A percentile compares a stretch with the other conserved stretches of the same genome.
Evolutionary conservation across 2,113 vertebrate genomes (phyloP).

Genomic region (Neomonachus schauinslandi): DNA sequence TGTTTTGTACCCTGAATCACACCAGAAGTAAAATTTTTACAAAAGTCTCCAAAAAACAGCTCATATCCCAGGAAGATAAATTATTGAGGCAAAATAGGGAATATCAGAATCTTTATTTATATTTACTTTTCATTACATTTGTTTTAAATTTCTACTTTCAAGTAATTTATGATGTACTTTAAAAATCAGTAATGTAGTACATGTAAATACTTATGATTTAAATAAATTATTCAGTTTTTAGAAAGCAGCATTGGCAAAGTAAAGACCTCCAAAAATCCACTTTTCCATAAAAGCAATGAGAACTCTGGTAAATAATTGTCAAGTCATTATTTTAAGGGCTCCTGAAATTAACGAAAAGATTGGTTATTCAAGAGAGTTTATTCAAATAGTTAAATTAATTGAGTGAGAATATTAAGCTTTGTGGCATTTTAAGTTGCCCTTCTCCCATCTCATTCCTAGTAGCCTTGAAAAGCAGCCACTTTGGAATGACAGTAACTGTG

Average conservation of each 20-base stretch:
- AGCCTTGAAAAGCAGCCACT: neutral
- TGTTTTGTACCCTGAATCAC: neutral
- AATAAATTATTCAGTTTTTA: conserved; percentile 23
- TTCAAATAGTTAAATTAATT: neutral
- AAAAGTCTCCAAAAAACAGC: neutral
- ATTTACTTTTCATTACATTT: conserved; percentile 18
- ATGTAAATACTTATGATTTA: conserved; percentile 53
- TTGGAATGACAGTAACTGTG: neutral
- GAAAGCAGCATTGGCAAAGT: neutral
- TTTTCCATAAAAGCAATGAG: neutral
- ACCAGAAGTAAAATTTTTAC: neutral
- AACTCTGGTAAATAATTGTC: conserved; percentile 13
- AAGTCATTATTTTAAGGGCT: neutral
- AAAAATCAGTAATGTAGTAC: neutral
- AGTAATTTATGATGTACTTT: conserved; percentile 21
- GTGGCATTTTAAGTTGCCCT: neutral
- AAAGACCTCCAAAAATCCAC: neutral
- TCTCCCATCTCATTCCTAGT: neutral
- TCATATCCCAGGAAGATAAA: neutral
- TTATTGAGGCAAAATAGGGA: neutral
- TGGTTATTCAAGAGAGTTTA: neutral
- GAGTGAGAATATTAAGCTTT: neutral
- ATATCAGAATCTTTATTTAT: neutral
- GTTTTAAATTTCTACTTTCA: conserved; percentile 31
- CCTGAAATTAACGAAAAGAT: neutral